A percentile compares a stretch with the other conserved stretches of the same genome.
Conservation (phyloP, 2,797 vertebrate species). For the Urosaurus nigricauda region DNA sequence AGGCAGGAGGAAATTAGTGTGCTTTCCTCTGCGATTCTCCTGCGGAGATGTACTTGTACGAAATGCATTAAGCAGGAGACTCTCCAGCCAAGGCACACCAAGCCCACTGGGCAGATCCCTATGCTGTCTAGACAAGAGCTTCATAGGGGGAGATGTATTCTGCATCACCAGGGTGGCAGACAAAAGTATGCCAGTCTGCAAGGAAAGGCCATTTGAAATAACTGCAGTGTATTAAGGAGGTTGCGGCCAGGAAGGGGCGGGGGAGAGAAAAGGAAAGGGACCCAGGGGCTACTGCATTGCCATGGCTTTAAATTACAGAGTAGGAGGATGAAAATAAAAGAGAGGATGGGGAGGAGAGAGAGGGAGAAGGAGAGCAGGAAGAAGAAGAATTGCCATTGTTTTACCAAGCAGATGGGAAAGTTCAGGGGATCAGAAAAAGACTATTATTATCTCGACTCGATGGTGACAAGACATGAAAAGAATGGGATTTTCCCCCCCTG, state of each 20-base stretch:
- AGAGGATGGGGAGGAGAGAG: conserved; percentile 37
- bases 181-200: conserved; percentile 12
- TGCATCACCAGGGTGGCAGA: neutral
- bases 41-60: neutral
- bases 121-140: neutral
- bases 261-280: conserved; percentile 46
- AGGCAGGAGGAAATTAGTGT: neutral
- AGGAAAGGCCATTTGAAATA: conserved; percentile 76
- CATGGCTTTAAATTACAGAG: conserved; percentile 81
- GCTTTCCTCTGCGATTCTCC: neutral
- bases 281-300: conserved; percentile 72
- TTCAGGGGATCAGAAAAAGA: conserved; percentile 81
- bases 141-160: neutral
- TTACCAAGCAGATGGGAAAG: conserved; percentile 80
- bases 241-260: conserved; percentile 55
- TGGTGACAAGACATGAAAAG: conserved; percentile 79
- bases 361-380: conserved; percentile 8
- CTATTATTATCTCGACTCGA: conserved; percentile 78
- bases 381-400: conserved; percentile 72
- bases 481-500: conserved; percentile 83
- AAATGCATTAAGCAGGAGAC: neutral
- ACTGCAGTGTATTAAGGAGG: conserved; percentile 70
- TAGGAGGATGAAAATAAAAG: conserved; percentile 70
- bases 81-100: neutral
- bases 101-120: neutral